phyloP scores from a whole-genome alignment of 1,140 invertebrate species.

The Leptinotarsa lineolata region DNA sequence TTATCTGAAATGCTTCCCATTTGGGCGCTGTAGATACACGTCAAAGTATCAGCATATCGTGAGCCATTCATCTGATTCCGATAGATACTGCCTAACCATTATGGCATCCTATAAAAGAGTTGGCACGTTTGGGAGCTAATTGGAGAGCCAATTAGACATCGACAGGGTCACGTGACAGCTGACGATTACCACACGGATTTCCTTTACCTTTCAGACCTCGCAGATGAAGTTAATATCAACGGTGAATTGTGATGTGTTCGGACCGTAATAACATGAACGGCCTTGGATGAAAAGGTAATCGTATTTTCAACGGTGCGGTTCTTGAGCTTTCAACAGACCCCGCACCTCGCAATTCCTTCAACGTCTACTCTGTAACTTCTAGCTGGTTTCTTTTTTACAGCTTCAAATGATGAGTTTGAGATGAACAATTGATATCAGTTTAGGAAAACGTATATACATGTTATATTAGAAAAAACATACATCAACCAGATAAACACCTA shows the following conservation, averaged over 20 bases:
- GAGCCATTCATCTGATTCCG: conserved; percentile 26
- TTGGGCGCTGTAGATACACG: conserved; percentile 16
- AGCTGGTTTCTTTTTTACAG: no score
- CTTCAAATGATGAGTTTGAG: no score
- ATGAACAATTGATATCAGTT: no score
- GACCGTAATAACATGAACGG: no score
- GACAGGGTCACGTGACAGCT: conserved; percentile 21
- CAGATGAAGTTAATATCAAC: conserved; percentile 1
- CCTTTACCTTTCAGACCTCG: neutral
- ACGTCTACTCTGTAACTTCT: no score
- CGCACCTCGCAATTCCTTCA: no score
- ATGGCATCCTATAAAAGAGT: conserved; percentile 26
- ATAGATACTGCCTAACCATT: conserved; percentile 27
- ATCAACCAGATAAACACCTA: no score
- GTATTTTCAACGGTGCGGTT: no score
- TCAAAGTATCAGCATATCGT: conserved; percentile 27
- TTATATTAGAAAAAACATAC: no score
- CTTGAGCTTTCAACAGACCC: no score
- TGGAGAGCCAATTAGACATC: conserved; percentile 24
- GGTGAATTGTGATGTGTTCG: neutral
- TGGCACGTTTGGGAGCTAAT: conserved; percentile 27
- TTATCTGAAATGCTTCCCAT: conserved; percentile 18
- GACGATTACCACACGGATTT: neutral
- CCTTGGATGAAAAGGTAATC: no score
- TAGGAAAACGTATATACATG: no score